phyloP scores from a whole-genome alignment of 2,888 invertebrate genomes.

The Drosophila helvetica region DNA sequence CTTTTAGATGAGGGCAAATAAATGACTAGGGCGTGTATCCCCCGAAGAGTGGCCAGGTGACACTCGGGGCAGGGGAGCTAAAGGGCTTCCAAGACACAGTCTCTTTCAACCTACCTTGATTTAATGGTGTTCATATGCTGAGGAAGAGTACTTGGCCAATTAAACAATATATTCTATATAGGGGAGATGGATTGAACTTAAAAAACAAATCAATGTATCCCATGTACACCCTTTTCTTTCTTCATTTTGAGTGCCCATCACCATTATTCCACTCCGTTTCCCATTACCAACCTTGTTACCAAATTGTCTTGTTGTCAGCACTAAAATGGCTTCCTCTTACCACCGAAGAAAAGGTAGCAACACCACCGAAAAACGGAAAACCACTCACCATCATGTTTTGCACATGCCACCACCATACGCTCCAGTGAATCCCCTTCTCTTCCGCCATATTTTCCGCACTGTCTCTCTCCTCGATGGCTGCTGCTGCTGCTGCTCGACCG shows the following conservation, averaged over 20 bases:
- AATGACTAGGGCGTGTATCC: constrained; percentile 32
- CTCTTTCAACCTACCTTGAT: not conserved
- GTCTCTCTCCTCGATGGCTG: constrained; percentile 41
- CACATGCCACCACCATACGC: constrained; percentile 50
- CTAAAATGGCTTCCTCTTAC: constrained; percentile 36
- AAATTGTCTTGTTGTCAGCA: constrained; percentile 43
- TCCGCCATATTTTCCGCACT: constrained; percentile 47
- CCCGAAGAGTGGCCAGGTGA: constrained; percentile 14
- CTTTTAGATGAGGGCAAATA: constrained; percentile 16
- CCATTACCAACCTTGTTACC: constrained; percentile 29
- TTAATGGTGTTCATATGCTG: not conserved
- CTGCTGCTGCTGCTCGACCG: constrained; percentile 37
- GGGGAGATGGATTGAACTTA: too few species aligned
- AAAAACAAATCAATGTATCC: not conserved
- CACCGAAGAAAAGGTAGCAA: constrained; percentile 3
- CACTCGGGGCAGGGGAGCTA: not conserved
- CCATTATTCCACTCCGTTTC: not conserved
- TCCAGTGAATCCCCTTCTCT: constrained; percentile 40
- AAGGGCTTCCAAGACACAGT: too few species aligned
- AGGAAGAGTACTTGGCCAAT: too few species aligned
- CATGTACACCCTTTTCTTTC: not conserved
- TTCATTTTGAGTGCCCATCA: too few species aligned
- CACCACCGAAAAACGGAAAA: not conserved
- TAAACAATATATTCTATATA: too few species aligned
- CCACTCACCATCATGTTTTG: constrained; percentile 30